Conservation (phyloP, 2,797 vertebrate species). For the Karalla daura region DNA sequence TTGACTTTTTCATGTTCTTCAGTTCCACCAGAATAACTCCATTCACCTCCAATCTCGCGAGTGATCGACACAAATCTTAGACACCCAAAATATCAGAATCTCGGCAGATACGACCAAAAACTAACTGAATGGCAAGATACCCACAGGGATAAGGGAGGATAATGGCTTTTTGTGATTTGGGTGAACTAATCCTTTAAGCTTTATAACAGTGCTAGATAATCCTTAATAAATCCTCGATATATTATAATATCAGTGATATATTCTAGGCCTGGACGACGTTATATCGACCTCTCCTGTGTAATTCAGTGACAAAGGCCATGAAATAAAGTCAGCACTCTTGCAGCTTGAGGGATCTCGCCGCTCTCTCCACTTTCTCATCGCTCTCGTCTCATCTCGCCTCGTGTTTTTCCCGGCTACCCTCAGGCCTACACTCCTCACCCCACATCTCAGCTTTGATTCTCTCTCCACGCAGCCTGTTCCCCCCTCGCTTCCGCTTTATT, state of each 20-base stretch:
- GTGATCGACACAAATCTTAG: background rate
- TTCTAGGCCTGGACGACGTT: background rate
- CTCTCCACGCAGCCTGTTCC: background rate
- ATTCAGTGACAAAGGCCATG: constrained; percentile 9
- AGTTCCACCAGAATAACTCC: background rate
- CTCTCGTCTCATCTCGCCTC: constrained; percentile 33
- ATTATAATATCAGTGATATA: constrained; percentile 4
- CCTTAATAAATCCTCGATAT: constrained; percentile 13
- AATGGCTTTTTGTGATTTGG: constrained; percentile 18
- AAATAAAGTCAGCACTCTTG: constrained; percentile 25
- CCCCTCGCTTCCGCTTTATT: background rate
- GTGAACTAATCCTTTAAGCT: constrained; percentile 46
- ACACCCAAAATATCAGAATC: background rate
- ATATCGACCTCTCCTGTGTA: background rate
- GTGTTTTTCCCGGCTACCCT: constrained; percentile 38
- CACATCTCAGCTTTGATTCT: constrained; percentile 36
- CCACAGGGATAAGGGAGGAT: background rate
- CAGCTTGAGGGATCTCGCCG: constrained; percentile 18
- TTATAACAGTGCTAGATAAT: constrained; percentile 20
- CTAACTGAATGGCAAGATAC: background rate
- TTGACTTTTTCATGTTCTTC: background rate
- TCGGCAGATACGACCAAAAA: background rate
- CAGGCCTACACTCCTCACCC: constrained; percentile 40
- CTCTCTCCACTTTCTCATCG: constrained; percentile 1
- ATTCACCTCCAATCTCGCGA: background rate